Base-by-base conservation (phyloP, 2,113 vertebrate species). In the Catharus fuscescens region DNA sequence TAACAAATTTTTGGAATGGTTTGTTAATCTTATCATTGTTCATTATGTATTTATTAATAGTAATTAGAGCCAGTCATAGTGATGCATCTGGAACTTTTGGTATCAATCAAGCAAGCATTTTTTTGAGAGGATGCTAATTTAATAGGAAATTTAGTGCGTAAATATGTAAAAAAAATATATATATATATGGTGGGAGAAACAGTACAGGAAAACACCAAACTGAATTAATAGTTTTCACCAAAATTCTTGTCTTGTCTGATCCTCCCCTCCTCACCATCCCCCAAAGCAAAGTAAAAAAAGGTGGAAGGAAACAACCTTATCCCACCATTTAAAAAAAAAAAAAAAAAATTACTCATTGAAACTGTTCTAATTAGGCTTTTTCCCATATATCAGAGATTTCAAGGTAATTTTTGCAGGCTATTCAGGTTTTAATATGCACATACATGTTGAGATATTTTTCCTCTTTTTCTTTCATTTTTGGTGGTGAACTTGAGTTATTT, bases 21-120 rank as follows among this genome's bases (percentile, higher is more conserved):
- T 92, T 92, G 54, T 96, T 95, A 92, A 78, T 94, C 85, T 95
- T 94, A 92, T 86, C 94, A 90, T 52, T 42, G 21, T 73, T 82
- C 56, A 66, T 88, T 90, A 62, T 54, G 74, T 64, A 24, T 86
- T 92, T 94, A 92, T 95, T 90, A 93, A 80, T 88, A 70, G 85
- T 20, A 90, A 64, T 96, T 94, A 74, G 24, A 86, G 28, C 56
- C 61, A 70, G 38, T 89, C 77, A 28, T 15, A 32, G 32, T 19
- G 31, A 65, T 9, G 1, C 40, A 24, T 66, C 93, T 67, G 60
- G 52, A 92, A 80, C 18, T 78, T 85, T 73, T 66, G 40, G 5
- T 57, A 50, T 56, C 24, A 50, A 70, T 72, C 62, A 65, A 48
- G 17, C 13, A 60, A 42, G 20, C 1, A 0, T 91, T 83, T 57